A percentile compares a stretch with the other conserved stretches of the same genome.
phyloP scores from a whole-genome alignment of 2,888 invertebrate genomes.

The Tillus elongatus region DNA sequence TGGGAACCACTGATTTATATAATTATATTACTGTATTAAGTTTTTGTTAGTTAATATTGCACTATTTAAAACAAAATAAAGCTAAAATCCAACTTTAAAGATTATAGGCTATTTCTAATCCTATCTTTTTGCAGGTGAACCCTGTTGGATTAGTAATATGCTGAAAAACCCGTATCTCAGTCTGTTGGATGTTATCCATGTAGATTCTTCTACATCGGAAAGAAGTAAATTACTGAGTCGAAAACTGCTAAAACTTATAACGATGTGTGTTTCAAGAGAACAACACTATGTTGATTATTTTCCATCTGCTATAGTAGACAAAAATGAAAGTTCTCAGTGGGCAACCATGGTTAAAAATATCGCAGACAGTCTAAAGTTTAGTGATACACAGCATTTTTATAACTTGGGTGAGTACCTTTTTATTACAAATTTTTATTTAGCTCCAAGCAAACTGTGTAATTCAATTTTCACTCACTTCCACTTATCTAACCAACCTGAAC shows the following conservation, averaged over 20 bases:
- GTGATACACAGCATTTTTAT: constrained; percentile 47
- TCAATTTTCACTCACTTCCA: too few relatives aligned
- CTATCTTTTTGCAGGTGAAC: constrained; percentile 25
- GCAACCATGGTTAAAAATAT: constrained; percentile 42
- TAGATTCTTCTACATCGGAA: constrained; percentile 25
- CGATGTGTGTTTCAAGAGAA: constrained; percentile 34
- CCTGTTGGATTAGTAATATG: constrained; percentile 33
- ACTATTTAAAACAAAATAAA: too few relatives aligned
- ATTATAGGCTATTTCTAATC: too few relatives aligned
- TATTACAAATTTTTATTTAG: too few relatives aligned
- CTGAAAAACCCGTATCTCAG: constrained; percentile 31
- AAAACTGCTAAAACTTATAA: constrained; percentile 36
- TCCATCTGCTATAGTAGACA: constrained; percentile 13
- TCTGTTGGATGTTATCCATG: constrained; percentile 30
- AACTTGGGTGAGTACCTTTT: constrained; percentile 46
- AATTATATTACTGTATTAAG: too few relatives aligned
- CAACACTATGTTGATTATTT: constrained; percentile 30
- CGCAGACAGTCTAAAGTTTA: constrained; percentile 44
- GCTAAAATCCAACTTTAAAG: too few relatives aligned
- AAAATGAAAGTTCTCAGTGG: constrained; percentile 34
- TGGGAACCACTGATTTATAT: too few relatives aligned
- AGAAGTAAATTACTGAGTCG: constrained; percentile 32
- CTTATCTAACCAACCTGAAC: too few relatives aligned
- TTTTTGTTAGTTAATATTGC: too few relatives aligned
- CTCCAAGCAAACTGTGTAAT: too few relatives aligned